Conservation (phyloP, 1,140 invertebrate genomes). For the Potamilus streckersoni region DNA sequence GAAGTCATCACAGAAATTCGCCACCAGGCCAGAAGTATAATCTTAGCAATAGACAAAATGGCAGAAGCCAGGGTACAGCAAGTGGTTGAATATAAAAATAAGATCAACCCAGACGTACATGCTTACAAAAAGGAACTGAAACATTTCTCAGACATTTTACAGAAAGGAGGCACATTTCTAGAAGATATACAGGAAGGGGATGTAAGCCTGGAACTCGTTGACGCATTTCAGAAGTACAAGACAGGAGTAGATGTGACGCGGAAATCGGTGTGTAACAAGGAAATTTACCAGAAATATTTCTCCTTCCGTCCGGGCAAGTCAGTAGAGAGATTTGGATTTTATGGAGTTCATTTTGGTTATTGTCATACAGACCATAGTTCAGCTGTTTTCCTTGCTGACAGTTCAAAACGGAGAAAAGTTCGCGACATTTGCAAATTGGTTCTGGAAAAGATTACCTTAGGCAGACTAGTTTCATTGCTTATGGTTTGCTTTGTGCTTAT, state of each 20-base stretch:
- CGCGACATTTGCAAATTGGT: not conserved
- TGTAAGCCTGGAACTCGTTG: conserved; percentile 54
- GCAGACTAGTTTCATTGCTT: conserved; percentile 1
- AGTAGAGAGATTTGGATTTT: conserved; percentile 4
- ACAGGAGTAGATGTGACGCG: conserved; percentile 23
- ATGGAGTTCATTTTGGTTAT: conserved; percentile 1
- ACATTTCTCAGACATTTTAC: conserved; percentile 37
- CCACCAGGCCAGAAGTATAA: conserved; percentile 35
- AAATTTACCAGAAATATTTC: conserved; percentile 23
- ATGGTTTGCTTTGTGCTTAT: conserved; percentile 2
- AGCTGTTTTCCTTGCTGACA: conserved; percentile 6
- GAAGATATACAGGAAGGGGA: conserved; percentile 55
- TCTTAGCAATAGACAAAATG: conserved; percentile 33
- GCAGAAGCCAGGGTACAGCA: conserved; percentile 35
- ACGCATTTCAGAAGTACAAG: conserved; percentile 39
- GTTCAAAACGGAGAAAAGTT: not conserved
- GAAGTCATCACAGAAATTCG: conserved; percentile 32
- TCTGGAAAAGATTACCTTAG: conserved; percentile 5
- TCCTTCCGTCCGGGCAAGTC: conserved; percentile 27
- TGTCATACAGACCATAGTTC: conserved; percentile 3
- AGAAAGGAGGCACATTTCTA: conserved; percentile 46
- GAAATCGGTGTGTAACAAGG: conserved; percentile 19
- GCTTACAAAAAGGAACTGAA: conserved; percentile 37
- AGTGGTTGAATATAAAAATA: conserved; percentile 27
- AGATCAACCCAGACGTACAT: conserved; percentile 35